phyloP scores from a whole-genome alignment of 2,888 invertebrate species.

The Penaeus monodon region DNA sequence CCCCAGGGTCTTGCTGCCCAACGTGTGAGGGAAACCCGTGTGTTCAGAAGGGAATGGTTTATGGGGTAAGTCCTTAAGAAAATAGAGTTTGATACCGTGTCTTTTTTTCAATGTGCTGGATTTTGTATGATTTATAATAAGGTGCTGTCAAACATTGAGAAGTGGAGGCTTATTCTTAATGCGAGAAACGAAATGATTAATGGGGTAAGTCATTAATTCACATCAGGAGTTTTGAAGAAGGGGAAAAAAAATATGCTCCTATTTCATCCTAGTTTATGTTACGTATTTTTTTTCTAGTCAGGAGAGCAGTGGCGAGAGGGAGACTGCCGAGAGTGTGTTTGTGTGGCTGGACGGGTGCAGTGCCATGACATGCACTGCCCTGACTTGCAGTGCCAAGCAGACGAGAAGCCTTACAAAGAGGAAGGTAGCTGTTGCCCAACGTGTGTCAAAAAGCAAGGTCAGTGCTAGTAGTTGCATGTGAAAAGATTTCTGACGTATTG shows the following conservation, averaged over 20 bases:
- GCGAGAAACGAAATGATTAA: no score
- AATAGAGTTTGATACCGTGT: not conserved
- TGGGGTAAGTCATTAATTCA: no score
- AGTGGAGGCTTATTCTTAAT: no score
- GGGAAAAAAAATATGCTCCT: no score
- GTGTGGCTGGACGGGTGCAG: conserved; percentile 57
- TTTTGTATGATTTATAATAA: no score
- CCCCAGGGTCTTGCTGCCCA: conserved; percentile 59
- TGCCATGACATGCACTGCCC: conserved; percentile 58
- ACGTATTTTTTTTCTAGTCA: conserved; percentile 32
- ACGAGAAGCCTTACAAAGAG: conserved; percentile 34
- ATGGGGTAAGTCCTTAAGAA: conserved; percentile 32
- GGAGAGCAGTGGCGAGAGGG: conserved; percentile 52
- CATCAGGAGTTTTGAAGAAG: no score
- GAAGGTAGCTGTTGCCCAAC: conserved; percentile 59
- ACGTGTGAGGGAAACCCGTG: conserved; percentile 57
- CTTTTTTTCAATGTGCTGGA: not conserved
- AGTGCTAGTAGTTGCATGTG: not conserved
- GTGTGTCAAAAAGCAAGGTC: conserved; percentile 59
- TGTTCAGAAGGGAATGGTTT: conserved; percentile 40
- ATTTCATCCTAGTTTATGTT: no score
- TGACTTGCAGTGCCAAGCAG: conserved; percentile 33
- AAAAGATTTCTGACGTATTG: not conserved
- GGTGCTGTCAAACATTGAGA: no score
- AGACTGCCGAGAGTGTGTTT: conserved; percentile 53